Percentiles rank a stretch among this genome's conserved stretches.
Conservation (phyloP, 2,113 vertebrate species). For the Emydura subglobosa region DNA sequence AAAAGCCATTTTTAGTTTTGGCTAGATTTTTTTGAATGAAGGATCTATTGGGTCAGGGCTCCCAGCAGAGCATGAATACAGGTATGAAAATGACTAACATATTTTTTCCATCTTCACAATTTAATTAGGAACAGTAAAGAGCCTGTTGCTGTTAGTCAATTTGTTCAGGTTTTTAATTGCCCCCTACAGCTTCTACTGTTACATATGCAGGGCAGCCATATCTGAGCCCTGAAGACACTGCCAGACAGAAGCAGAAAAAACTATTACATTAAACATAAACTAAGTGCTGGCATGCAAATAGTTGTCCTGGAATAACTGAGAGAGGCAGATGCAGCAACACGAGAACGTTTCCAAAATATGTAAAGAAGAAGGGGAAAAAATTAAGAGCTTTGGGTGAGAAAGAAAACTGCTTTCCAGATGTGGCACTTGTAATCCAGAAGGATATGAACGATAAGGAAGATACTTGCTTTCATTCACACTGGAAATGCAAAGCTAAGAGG, state of each 20-base stretch:
- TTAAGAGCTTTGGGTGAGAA: background rate
- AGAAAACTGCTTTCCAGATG: background rate
- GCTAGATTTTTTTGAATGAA: slow-evolving; percentile 11
- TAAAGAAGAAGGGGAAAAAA: background rate
- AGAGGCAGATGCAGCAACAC: slow-evolving; percentile 11
- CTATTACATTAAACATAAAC: background rate
- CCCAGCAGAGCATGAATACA: background rate
- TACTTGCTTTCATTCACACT: slow-evolving; percentile 4
- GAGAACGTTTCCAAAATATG: background rate
- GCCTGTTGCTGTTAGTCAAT: background rate
- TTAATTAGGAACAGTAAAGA: slow-evolving; percentile 47
- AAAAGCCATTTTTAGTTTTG: background rate
- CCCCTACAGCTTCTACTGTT: slow-evolving; percentile 9
- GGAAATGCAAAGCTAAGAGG: background rate
- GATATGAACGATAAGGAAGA: slow-evolving; percentile 11
- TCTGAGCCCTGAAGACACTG: slow-evolving; percentile 7
- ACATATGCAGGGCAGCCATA: background rate
- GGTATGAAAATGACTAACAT: slow-evolving; percentile 14
- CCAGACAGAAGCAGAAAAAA: background rate
- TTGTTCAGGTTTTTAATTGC: slow-evolving; percentile 44
- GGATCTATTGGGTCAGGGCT: background rate
- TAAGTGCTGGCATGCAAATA: background rate
- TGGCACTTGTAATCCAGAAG: background rate
- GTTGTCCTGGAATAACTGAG: background rate
- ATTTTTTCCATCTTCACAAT: slow-evolving; percentile 31